Percentiles rank a stretch among this genome's conserved stretches.
Conservation (phyloP, 2,888 invertebrate genomes). For the Trichopoda pennipes region DNA sequence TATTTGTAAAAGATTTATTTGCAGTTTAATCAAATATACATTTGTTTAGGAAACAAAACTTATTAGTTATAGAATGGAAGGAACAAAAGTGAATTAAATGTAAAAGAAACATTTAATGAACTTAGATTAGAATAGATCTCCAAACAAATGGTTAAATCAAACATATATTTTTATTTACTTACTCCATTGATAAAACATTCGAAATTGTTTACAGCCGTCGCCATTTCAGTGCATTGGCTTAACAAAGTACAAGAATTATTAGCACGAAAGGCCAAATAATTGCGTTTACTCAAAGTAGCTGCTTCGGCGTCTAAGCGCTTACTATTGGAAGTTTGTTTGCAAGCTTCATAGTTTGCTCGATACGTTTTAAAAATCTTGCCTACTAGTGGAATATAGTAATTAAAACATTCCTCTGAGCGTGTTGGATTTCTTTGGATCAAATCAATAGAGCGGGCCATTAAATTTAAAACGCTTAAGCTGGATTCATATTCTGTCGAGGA, state of each 20-base stretch:
- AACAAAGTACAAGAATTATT: conserved; percentile 68
- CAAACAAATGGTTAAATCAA: too few species aligned
- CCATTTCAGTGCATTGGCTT: conserved; percentile 35
- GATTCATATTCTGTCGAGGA: background rate
- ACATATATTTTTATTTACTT: conserved; percentile 15
- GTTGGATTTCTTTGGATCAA: conserved; percentile 53
- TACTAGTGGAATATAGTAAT: conserved; percentile 70
- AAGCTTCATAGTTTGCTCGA: conserved; percentile 45
- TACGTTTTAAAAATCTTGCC: conserved; percentile 51
- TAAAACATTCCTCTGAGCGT: conserved; percentile 70
- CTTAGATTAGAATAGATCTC: too few species aligned
- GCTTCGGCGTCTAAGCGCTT: conserved; percentile 53
- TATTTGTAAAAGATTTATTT: too few species aligned
- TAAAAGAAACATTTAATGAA: too few species aligned
- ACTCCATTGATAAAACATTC: conserved; percentile 69
- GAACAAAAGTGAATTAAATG: too few species aligned
- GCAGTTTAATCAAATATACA: too few species aligned
- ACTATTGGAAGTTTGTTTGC: conserved; percentile 9
- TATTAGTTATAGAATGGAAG: too few species aligned
- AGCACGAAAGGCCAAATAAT: conserved; percentile 65
- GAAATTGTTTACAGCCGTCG: conserved; percentile 64
- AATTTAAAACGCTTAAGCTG: conserved; percentile 67
- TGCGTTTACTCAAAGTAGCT: conserved; percentile 64
- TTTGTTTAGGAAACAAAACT: too few species aligned
- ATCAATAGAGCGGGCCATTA: conserved; percentile 71